Conservation (phyloP, 2,797 vertebrate genomes). For the Xenopus petersii region DNA sequence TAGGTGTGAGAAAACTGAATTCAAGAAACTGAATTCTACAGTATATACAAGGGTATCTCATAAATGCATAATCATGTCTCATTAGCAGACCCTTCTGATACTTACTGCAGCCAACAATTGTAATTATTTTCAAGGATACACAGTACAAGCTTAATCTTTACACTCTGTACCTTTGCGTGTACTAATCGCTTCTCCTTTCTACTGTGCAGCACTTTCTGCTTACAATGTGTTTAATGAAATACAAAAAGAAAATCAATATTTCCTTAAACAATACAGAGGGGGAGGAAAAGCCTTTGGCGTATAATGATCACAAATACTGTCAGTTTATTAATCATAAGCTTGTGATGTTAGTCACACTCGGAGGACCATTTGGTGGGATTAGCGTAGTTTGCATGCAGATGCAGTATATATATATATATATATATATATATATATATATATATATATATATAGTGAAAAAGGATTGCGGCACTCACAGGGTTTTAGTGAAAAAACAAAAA, state of each 20-base stretch:
- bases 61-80: conserved; percentile 31
- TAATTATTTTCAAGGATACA: conserved; percentile 38
- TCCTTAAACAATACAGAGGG: background rate
- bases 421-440: too few species aligned
- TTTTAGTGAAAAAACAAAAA: too few species aligned
- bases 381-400: too few species aligned
- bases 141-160: conserved; percentile 19
- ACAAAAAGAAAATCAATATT: conserved; percentile 16
- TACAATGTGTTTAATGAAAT: conserved; percentile 12
- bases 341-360: conserved; percentile 31
- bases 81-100: conserved; percentile 18
- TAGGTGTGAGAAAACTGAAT: background rate
- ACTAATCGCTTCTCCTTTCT: background rate
- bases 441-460: too few species aligned
- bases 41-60: background rate
- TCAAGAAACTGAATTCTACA: background rate
- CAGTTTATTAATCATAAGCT: conserved; percentile 50
- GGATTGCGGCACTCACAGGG: too few species aligned
- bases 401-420: too few species aligned
- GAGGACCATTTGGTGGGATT: conserved; percentile 38
- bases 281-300: conserved; percentile 12
- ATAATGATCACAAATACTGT: conserved; percentile 46
- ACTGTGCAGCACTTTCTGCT: conserved; percentile 9
- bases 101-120: conserved; percentile 10
- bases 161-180: background rate